phyloP scores from a whole-genome alignment of 2,888 invertebrate genomes.

The Mythimna ferrago region DNA sequence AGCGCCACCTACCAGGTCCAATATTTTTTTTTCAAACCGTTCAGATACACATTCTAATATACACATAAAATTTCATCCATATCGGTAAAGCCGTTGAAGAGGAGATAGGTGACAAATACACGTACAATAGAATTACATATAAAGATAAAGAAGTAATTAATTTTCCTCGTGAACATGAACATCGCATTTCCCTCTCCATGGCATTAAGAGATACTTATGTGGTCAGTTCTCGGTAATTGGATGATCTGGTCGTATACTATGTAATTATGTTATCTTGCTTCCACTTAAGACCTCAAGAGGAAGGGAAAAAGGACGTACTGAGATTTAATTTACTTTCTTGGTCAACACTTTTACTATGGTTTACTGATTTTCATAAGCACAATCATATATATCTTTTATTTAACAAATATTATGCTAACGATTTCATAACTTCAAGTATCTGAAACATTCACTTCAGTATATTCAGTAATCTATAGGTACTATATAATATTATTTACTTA shows the following conservation, averaged over 20 bases:
- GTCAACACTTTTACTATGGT: background rate
- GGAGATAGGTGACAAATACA: too few species aligned
- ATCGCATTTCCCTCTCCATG: constrained; percentile 3
- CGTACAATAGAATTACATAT: too few species aligned
- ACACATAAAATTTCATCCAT: too few species aligned
- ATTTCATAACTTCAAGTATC: background rate
- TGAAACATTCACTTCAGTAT: background rate
- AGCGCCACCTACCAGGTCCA: too few species aligned
- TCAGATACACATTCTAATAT: too few species aligned
- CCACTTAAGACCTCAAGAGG: background rate
- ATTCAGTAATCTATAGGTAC: background rate
- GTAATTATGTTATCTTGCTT: constrained; percentile 13
- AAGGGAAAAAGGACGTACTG: background rate
- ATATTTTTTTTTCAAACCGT: too few species aligned
- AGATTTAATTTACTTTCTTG: background rate
- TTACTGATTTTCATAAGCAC: background rate
- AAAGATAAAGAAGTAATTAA: background rate
- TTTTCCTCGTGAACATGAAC: background rate
- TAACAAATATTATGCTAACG: background rate
- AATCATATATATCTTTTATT: background rate
- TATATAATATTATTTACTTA: too few species aligned
- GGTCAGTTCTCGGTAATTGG: constrained; percentile 16
- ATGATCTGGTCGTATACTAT: constrained; percentile 2
- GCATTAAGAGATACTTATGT: constrained; percentile 30
- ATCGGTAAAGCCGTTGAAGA: too few species aligned